Evolutionary conservation across 2,797 vertebrate species (phyloP).

Genomic region (Cichlasoma orientale): DNA sequence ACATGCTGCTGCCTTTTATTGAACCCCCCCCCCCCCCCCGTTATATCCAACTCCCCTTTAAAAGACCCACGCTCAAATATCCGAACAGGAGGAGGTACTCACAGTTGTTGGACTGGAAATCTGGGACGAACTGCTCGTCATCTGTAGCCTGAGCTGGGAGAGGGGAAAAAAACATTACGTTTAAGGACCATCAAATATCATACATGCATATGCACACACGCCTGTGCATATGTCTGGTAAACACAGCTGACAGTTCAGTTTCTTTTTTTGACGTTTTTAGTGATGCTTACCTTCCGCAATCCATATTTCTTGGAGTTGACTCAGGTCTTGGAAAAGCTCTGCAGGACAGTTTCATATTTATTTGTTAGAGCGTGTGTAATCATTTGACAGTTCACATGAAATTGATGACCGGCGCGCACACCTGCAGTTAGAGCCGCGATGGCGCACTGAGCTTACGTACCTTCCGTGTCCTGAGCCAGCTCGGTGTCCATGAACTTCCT

Average conservation of each 20-base stretch:
- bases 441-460: conserved; percentile 55
- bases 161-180: neutral
- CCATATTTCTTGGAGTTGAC: conserved; percentile 95
- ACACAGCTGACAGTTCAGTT: too few species aligned
- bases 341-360: conserved; percentile 44
- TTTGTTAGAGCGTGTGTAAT: neutral
- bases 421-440: neutral
- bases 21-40: too few species aligned
- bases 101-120: conserved; percentile 95
- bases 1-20: too few species aligned
- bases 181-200: neutral
- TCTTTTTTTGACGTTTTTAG: neutral
- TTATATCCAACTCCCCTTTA: neutral
- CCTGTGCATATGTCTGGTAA: neutral
- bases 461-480: conserved; percentile 94
- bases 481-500: conserved; percentile 91
- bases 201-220: neutral
- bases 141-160: conserved; percentile 90
- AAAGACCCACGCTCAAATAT: neutral
- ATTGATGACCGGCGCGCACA: neutral
- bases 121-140: conserved; percentile 96
- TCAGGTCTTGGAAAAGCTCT: conserved; percentile 96
- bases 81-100: conserved; percentile 73
- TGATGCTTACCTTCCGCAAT: conserved; percentile 87
- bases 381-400: neutral